Conservation (phyloP, 1,140 invertebrate genomes). For the Nymphalis io region DNA sequence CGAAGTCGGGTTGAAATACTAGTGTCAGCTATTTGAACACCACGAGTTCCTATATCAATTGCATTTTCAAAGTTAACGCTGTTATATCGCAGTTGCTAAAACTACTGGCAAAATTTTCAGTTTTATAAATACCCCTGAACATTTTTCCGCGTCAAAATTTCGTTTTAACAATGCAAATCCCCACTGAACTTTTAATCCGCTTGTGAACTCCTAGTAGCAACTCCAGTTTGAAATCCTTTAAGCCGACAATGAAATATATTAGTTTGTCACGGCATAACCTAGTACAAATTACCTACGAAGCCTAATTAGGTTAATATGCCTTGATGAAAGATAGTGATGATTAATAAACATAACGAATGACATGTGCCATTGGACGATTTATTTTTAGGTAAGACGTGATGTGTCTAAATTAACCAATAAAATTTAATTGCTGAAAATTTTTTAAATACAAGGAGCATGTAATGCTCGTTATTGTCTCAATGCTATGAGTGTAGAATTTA, state of each 20-base stretch:
- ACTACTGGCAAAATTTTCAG: constrained; percentile 22
- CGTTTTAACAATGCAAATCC: constrained; percentile 62
- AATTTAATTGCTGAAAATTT: too few species aligned
- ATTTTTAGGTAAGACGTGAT: background rate
- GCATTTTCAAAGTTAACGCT: constrained; percentile 8
- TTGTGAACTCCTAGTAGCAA: constrained; percentile 52
- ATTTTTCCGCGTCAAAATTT: constrained; percentile 54
- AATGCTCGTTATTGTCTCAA: too few species aligned
- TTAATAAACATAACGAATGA: constrained; percentile 36
- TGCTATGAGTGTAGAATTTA: too few species aligned
- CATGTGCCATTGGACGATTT: background rate
- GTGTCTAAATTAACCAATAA: too few species aligned
- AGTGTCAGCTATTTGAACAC: too few species aligned
- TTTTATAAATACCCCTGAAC: constrained; percentile 30
- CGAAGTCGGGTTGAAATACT: too few species aligned
- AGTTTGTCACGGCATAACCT: constrained; percentile 47
- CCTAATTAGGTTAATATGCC: constrained; percentile 45
- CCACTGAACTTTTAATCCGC: constrained; percentile 60
- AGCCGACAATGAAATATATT: constrained; percentile 55
- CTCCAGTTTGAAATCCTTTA: constrained; percentile 57
- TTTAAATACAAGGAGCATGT: too few species aligned
- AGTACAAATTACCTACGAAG: constrained; percentile 30
- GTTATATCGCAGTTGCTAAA: constrained; percentile 27
- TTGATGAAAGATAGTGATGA: constrained; percentile 37
- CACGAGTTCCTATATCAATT: background rate